phyloP scores from a whole-genome alignment of 2,888 invertebrate genomes.

The Kryphioiulus occultus region DNA sequence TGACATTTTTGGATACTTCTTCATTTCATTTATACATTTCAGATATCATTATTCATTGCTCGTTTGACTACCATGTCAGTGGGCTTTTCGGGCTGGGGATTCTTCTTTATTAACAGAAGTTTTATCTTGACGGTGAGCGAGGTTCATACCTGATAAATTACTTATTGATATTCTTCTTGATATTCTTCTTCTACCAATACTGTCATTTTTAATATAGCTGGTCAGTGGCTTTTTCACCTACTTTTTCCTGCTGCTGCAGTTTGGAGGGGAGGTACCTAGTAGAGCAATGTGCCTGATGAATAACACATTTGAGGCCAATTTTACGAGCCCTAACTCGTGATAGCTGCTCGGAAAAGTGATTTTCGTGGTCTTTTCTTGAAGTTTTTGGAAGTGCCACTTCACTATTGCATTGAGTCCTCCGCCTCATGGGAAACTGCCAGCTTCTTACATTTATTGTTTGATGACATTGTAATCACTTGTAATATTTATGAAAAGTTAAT shows the following conservation, averaged over 20 bases:
- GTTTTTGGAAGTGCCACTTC: too few relatives aligned
- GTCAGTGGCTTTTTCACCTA: constrained; percentile 39
- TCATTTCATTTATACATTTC: neutral
- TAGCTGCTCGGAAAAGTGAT: too few relatives aligned
- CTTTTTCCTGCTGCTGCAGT: constrained; percentile 37
- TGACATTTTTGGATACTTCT: too few relatives aligned
- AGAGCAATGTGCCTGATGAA: neutral
- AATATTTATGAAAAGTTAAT: too few relatives aligned
- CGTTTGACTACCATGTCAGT: neutral
- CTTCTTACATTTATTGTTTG: too few relatives aligned
- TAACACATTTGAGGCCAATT: neutral
- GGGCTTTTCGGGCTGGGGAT: constrained; percentile 10
- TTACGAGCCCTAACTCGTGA: too few relatives aligned
- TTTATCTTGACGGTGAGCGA: constrained; percentile 37
- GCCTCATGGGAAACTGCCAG: too few relatives aligned
- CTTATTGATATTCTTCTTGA: neutral
- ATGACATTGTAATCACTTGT: too few relatives aligned
- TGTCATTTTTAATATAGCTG: neutral
- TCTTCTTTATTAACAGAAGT: constrained; percentile 35
- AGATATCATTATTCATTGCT: neutral
- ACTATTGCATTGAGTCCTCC: too few relatives aligned
- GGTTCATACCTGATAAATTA: neutral
- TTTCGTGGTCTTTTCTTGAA: too few relatives aligned
- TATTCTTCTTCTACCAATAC: neutral
- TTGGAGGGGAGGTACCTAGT: constrained; percentile 3